Conservation (phyloP, 2,888 invertebrate species). For the Barypeithes pellucidus region DNA sequence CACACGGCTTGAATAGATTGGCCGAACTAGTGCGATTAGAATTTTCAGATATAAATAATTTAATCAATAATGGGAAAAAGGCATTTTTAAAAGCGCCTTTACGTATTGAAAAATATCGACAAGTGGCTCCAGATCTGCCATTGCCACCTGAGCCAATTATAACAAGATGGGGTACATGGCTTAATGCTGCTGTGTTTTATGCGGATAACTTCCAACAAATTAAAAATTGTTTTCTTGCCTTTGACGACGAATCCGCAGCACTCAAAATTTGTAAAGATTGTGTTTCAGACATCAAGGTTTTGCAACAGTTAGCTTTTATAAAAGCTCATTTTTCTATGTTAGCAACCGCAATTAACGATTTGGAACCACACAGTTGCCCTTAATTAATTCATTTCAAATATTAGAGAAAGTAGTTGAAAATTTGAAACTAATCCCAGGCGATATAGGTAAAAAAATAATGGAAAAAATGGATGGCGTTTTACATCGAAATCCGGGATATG, state of each 20-base stretch:
- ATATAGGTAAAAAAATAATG: background rate
- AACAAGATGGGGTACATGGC: conserved; percentile 10
- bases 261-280: conserved; percentile 3
- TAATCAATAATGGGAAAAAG: background rate
- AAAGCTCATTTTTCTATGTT: conserved; percentile 3
- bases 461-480: background rate
- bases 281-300: background rate
- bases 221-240: background rate
- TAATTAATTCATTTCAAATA: conserved; percentile 4
- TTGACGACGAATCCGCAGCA: conserved; percentile 4
- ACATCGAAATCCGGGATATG: background rate
- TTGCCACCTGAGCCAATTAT: conserved; percentile 8
- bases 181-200: conserved; percentile 10
- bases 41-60: background rate
- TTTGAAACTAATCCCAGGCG: background rate
- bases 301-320: background rate
- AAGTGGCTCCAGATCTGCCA: background rate
- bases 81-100: conserved; percentile 14
- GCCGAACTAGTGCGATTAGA: background rate
- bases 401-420: conserved; percentile 3
- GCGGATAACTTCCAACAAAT: conserved; percentile 13
- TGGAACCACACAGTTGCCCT: background rate
- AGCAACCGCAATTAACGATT: conserved; percentile 8
- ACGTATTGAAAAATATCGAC: background rate
- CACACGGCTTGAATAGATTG: conserved; percentile 1